phyloP scores from a whole-genome alignment of 2,888 invertebrate species.

The Vesta saturnalis region DNA sequence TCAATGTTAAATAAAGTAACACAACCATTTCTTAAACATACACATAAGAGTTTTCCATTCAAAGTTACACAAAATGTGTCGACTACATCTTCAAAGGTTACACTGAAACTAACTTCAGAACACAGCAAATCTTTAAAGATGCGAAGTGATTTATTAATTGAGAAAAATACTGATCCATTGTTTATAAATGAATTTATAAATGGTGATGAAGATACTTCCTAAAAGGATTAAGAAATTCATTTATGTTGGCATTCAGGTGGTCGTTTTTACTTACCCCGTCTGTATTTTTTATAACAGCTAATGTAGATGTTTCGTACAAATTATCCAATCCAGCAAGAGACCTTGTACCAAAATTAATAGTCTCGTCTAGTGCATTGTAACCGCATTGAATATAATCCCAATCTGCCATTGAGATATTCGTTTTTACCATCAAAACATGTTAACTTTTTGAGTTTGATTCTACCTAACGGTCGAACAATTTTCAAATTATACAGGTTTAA shows the following conservation, averaged over 20 bases:
- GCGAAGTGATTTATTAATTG: conserved; percentile 40
- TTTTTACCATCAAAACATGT: too few species aligned
- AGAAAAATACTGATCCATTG: conserved; percentile 37
- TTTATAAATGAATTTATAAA: conserved; percentile 25
- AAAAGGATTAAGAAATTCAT: conserved; percentile 1
- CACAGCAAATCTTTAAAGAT: conserved; percentile 40
- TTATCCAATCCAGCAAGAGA: conserved; percentile 60
- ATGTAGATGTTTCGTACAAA: conserved; percentile 64
- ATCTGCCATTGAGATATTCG: conserved; percentile 55
- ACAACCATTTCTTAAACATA: conserved; percentile 41
- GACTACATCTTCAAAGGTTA: conserved; percentile 35
- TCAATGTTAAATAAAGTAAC: conserved; percentile 39
- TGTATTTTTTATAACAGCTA: conserved; percentile 56
- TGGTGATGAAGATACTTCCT: conserved; percentile 3
- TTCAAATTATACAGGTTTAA: too few species aligned
- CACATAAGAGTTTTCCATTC: conserved; percentile 38
- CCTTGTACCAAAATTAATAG: conserved; percentile 65
- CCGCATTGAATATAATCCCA: conserved; percentile 61
- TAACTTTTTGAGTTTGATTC: too few species aligned
- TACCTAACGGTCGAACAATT: too few species aligned
- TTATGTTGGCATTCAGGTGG: too few species aligned
- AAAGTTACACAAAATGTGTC: conserved; percentile 40
- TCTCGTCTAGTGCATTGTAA: conserved; percentile 64
- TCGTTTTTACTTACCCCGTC: conserved; percentile 10
- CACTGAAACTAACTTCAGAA: conserved; percentile 31